Percentiles rank a stretch among this genome's conserved stretches.
phyloP scores from a whole-genome alignment of 2,797 vertebrate genomes.

The Cephalopachus bancanus region DNA sequence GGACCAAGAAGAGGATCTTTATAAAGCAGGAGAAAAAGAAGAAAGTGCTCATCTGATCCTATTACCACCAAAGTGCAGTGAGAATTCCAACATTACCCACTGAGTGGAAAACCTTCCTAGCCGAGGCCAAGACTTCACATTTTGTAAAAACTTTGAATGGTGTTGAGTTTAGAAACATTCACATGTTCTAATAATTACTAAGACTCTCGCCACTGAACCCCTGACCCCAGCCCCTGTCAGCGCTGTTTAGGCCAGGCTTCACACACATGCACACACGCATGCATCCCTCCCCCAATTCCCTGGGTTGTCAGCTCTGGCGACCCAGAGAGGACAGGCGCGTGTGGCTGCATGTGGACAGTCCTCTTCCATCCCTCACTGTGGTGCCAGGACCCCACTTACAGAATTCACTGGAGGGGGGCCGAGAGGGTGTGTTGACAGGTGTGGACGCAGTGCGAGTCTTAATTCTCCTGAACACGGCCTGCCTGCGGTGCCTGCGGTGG shows the following conservation, averaged over 20 bases:
- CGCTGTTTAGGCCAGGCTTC: background rate
- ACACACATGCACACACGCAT: rapidly evolving
- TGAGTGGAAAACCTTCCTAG: background rate
- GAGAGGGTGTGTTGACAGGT: slow-evolving; percentile 97
- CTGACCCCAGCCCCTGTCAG: background rate
- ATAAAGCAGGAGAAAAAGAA: background rate
- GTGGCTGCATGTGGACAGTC: background rate
- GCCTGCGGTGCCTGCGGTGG: slow-evolving; percentile 97
- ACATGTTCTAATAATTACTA: background rate
- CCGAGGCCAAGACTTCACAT: background rate
- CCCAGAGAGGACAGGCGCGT: too few species aligned
- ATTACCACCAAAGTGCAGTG: background rate
- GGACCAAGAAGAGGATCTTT: background rate
- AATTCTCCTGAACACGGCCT: slow-evolving; percentile 99
- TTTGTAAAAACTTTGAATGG: slow-evolving; percentile 23
- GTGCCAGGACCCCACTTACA: slow-evolving; percentile 90
- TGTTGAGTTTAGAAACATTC: background rate
- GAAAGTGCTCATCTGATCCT: background rate
- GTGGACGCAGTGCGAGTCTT: slow-evolving; percentile 99
- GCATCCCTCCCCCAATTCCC: too few species aligned
- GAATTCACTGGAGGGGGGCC: slow-evolving; percentile 99
- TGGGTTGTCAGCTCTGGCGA: background rate
- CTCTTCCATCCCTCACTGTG: background rate
- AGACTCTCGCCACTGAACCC: background rate
- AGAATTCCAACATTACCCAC: background rate